Evolutionary conservation across 92 coral and sea anemone genomes (phyloP).

Genomic region (Isaurus tuberculatus): DNA sequence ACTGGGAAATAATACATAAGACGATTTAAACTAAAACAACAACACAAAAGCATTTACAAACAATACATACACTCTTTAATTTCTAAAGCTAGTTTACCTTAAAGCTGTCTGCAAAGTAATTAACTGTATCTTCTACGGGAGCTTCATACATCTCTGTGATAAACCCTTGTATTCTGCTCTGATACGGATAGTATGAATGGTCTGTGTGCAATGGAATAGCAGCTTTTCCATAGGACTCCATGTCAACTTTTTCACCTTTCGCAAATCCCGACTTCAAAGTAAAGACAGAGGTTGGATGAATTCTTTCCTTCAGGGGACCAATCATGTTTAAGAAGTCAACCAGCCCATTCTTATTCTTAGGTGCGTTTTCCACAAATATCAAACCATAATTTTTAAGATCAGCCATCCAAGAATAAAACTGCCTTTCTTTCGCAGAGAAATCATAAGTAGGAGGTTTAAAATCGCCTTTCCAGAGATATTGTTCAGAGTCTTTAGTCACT

Average conservation of each 20-base stretch:
- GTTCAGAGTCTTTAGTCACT: neutral
- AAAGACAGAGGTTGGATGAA: conserved; percentile 25
- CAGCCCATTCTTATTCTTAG: neutral
- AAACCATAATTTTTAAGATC: conserved; percentile 19
- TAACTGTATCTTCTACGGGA: conserved; percentile 23
- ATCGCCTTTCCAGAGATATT: conserved; percentile 23
- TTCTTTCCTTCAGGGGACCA: conserved; percentile 16
- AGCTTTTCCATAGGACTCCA: conserved; percentile 34
- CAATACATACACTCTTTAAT: too few species aligned
- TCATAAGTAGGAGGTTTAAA: conserved; percentile 31
- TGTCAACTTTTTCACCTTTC: conserved; percentile 27
- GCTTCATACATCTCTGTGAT: conserved; percentile 16
- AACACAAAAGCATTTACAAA: too few species aligned
- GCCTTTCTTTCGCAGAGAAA: conserved; percentile 6
- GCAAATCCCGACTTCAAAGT: conserved; percentile 18
- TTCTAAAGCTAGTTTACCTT: too few species aligned
- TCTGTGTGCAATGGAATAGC: conserved; percentile 25
- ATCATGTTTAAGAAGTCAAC: conserved; percentile 22
- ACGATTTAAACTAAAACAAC: too few species aligned
- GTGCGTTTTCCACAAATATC: conserved; percentile 27
- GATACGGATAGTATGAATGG: conserved; percentile 16
- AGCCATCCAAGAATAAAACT: conserved; percentile 25
- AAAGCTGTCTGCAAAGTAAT: conserved; percentile 34
- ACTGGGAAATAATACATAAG: too few species aligned
- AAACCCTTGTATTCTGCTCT: conserved; percentile 2